phyloP scores from a whole-genome alignment of 2,113 vertebrate genomes.

The Neotoma lepida region DNA sequence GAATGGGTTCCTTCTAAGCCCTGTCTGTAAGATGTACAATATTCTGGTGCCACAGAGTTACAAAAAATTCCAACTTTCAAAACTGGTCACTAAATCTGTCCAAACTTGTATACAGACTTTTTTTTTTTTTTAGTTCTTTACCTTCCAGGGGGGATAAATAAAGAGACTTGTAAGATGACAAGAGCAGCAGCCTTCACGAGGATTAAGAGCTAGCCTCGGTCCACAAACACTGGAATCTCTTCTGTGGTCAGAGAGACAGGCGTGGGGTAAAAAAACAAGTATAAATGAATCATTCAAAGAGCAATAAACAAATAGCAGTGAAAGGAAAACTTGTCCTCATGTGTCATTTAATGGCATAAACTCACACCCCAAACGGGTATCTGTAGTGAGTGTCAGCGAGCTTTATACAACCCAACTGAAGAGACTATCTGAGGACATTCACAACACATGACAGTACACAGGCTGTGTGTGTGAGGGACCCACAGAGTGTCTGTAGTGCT shows the following conservation, averaged over 20 bases:
- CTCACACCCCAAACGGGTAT: neutral
- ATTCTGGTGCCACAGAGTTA: neutral
- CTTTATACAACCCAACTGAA: constrained; percentile 6
- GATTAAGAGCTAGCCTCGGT: neutral
- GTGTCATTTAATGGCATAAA: constrained; percentile 50
- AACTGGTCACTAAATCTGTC: constrained; percentile 23
- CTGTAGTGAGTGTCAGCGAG: constrained; percentile 3
- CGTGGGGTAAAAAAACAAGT: neutral
- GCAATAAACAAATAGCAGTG: constrained; percentile 58
- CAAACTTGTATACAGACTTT: neutral
- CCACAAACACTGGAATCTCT: constrained; percentile 40
- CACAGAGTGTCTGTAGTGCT: neutral
- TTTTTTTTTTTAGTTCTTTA: neutral
- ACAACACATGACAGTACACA: neutral
- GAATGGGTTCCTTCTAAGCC: constrained; percentile 43
- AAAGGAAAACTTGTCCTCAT: constrained; percentile 53
- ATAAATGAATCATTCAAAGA: constrained; percentile 65
- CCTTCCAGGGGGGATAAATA: neutral
- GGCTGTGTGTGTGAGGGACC: neutral
- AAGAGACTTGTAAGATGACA: constrained; percentile 35
- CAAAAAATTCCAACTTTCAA: constrained; percentile 3
- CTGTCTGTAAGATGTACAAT: neutral
- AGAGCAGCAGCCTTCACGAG: neutral
- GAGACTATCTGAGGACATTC: neutral
- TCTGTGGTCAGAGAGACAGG: constrained; percentile 8